Percentiles rank a stretch among this genome's conserved stretches.
Conservation (phyloP, 1,140 invertebrate genomes). For the Cardiocondyla obscurior region DNA sequence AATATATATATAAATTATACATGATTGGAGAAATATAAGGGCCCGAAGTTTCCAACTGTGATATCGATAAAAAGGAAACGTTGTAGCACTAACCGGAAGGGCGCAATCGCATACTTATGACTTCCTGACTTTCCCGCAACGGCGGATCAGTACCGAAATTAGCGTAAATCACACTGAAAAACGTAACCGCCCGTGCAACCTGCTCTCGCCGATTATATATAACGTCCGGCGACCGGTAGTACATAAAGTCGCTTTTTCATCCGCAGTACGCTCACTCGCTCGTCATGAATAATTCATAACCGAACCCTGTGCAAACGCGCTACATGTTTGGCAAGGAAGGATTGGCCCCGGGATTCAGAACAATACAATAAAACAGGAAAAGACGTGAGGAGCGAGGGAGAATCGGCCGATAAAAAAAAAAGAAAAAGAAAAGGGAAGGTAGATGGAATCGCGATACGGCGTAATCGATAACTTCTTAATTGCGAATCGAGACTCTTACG, state of each 20-base stretch:
- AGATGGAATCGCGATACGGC: constrained; percentile 28
- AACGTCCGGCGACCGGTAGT: constrained; percentile 57
- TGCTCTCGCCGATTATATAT: constrained; percentile 55
- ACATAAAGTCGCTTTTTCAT: constrained; percentile 67
- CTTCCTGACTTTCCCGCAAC: constrained; percentile 55
- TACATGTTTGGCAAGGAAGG: constrained; percentile 63
- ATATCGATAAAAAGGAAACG: constrained; percentile 64
- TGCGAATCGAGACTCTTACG: constrained; percentile 46
- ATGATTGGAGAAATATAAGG: constrained; percentile 21
- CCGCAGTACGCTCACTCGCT: background rate
- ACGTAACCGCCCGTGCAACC: constrained; percentile 46
- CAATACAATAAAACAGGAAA: background rate
- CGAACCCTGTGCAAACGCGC: constrained; percentile 59
- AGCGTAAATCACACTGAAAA: constrained; percentile 70
- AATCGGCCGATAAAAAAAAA: constrained; percentile 46
- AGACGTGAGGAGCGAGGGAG: background rate
- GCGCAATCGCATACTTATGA: constrained; percentile 65
- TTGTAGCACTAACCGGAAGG: constrained; percentile 63
- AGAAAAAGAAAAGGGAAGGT: background rate
- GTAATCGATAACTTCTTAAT: constrained; percentile 67
- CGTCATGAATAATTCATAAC: constrained; percentile 72
- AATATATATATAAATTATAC: constrained; percentile 5
- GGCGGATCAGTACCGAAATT: constrained; percentile 68
- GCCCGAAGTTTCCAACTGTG: constrained; percentile 7
- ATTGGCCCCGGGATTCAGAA: constrained; percentile 31